phyloP scores from a whole-genome alignment of 2,888 invertebrate species.

The Merodon equestris region DNA sequence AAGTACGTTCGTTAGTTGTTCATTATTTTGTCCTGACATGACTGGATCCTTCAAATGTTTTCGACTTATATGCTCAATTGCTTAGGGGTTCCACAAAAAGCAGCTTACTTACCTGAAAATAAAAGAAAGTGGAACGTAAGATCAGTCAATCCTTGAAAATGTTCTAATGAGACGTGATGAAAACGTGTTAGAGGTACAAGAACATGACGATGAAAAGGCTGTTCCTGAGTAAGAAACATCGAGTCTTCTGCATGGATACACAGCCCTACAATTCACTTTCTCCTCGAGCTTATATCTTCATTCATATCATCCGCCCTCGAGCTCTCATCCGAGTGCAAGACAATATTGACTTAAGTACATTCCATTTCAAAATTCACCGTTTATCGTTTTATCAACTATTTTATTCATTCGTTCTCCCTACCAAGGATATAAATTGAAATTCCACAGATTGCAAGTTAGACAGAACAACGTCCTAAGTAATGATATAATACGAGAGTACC shows the following conservation, averaged over 20 bases:
- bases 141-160: too few relatives aligned
- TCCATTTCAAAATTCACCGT: conserved; percentile 59
- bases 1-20: not conserved
- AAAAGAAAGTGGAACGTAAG: not conserved
- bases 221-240: too few relatives aligned
- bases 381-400: conserved; percentile 56
- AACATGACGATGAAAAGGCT: too few relatives aligned
- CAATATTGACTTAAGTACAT: conserved; percentile 67
- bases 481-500: conserved; percentile 52
- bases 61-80: conserved; percentile 1
- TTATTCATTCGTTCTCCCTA: conserved; percentile 52
- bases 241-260: too few relatives aligned
- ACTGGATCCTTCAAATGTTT: conserved; percentile 11
- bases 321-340: conserved; percentile 30
- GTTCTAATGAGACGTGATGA: too few relatives aligned
- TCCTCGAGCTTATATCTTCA: too few relatives aligned
- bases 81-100: not conserved
- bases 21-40: conserved; percentile 20
- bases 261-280: too few relatives aligned
- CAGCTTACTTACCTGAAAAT: conserved; percentile 20
- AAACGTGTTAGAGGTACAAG: too few relatives aligned
- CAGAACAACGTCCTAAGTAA: conserved; percentile 49
- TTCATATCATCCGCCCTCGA: too few relatives aligned
- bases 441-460: conserved; percentile 60
- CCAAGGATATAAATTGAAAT: conserved; percentile 57